Evolutionary conservation across 1,140 invertebrate genomes (phyloP), one percentile per base, ranked within the genome.

Genomic region (Heliconius congener): DNA sequence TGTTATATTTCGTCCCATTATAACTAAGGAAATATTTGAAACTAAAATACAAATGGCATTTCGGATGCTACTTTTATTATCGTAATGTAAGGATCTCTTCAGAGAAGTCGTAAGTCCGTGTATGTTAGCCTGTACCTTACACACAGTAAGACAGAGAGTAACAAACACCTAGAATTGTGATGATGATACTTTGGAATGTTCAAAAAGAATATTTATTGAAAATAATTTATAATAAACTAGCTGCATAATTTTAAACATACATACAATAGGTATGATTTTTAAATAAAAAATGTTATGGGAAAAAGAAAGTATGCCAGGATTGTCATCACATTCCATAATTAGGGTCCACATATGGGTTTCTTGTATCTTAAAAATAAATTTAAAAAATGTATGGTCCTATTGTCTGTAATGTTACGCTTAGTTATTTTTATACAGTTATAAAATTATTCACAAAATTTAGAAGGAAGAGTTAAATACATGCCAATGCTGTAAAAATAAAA

Each of bases 151-250:
- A 76, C 16, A 70, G 74, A 76, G 5, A 76, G 27, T 46, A 76
- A 30, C 66, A 71, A 30, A 76, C 60, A 50, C 18, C 23, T 42
- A 16, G 3, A 75, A 66, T 76, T 72, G 30, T 72, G 71, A 66
- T 60, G 74, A 70, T 76, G 37, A 27, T 13, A 71, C 11, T 27
- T 70, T 76, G 74, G 74, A 76, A 76, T 76, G 60, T 76, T 70
- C 39, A 50, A 70, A 30, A 76, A 76, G 39, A 23, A 57, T 23
- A 57, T 76, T 30, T 50, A 46, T 39, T n/a, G 23, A 23, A 18
- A 74, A 74, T 16, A n/a, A 42, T 66, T 39, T 39, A 66, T 75
- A 75, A 66, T 19, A 42, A 66, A n/a, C 23, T 70, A 70, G 37
- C 57, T 70, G 74, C 74, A 71, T 11, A 71, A 27, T 11, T 76